These are phyloP conservation scores for Nezara viridula DNA, from an alignment of 2,888 invertebrate species.

Conservation along the genomic window DNA sequence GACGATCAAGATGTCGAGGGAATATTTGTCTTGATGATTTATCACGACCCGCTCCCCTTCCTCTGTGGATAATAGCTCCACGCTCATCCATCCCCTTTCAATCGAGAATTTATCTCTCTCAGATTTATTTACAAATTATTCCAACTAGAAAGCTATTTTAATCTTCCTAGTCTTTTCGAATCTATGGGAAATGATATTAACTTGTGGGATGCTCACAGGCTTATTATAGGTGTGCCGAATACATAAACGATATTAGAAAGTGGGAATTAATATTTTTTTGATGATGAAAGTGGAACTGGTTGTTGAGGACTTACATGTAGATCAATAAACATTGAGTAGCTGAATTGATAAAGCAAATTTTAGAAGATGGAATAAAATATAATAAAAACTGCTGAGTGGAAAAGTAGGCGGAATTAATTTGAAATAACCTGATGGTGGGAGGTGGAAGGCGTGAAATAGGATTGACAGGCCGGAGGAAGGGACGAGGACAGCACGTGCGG, in stretches of 20 bases:
- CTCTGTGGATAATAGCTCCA: background rate
- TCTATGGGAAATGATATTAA: background rate
- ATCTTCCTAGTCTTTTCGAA: background rate
- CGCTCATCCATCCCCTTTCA: background rate
- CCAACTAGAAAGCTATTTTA: background rate
- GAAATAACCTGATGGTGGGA: background rate
- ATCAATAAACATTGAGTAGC: background rate
- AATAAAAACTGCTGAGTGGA: background rate
- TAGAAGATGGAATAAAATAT: background rate
- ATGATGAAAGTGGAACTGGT: background rate
- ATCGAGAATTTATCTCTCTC: background rate
- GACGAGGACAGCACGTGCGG: background rate
- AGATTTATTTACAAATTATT: slow-evolving; percentile 18
- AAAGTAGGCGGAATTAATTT: slow-evolving; percentile 27
- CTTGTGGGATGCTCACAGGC: background rate
- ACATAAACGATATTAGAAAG: background rate
- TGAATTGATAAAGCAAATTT: background rate
- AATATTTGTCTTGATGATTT: slow-evolving; percentile 20
- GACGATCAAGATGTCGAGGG: background rate
- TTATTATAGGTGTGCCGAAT: background rate
- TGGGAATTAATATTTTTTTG: background rate
- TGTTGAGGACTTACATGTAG: background rate
- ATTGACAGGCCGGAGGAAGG: slow-evolving; percentile 8
- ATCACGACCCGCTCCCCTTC: background rate
- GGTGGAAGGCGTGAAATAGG: slow-evolving; percentile 44